Evolutionary conservation across 2,888 invertebrate genomes (phyloP), one percentile per base, ranked within the genome.

Genomic region (Mimas tiliae): DNA sequence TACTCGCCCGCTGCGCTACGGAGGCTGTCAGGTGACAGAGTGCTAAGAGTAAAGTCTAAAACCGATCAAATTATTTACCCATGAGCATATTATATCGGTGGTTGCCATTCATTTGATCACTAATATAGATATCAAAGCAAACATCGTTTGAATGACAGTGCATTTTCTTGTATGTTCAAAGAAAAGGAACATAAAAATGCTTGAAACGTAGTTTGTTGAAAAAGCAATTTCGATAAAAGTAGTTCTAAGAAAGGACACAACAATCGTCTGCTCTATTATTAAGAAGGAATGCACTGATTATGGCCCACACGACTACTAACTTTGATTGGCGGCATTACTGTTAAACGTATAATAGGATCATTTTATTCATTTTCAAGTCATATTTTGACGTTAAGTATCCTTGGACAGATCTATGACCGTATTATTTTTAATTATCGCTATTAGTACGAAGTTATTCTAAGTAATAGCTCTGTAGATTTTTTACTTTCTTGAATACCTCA

Each of bases 161-260:
- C 16, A 58, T 19, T 16, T 16, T 12, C 16, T 42, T 19, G 19
- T 6, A 42, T 21, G 19, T 16, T 34, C 34, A 55, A 58, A 42
- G 42, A 11, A 34, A 55, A 16, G 42, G 19, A 19, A 58, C 19
- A 42, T 6, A 58, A 42, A 58, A 58, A 12, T 19, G 11, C 38
- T 58, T 62, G 50, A 21, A 62, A 45, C 45, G 42, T 67, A 58
- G 58, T 27, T 38, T 52, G 45, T 52, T 58, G 64, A 51, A 64
- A 64, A 64, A 67, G 51, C 64, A 64, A 64, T 52, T 34, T 67
- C 33, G 58, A 67, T 58, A 64, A 51, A 62, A 66, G 62, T 66
- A 62, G 62, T 66, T 66, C 62, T 51, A 62, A 66, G 65, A 66
- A 66, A 62, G 45, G 51, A 45, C 27, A 50, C 51, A 45, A 42